These are phyloP conservation scores for Mechanitis messenoides DNA, from an alignment of 2,888 invertebrate genomes.

Conservation along the genomic window DNA sequence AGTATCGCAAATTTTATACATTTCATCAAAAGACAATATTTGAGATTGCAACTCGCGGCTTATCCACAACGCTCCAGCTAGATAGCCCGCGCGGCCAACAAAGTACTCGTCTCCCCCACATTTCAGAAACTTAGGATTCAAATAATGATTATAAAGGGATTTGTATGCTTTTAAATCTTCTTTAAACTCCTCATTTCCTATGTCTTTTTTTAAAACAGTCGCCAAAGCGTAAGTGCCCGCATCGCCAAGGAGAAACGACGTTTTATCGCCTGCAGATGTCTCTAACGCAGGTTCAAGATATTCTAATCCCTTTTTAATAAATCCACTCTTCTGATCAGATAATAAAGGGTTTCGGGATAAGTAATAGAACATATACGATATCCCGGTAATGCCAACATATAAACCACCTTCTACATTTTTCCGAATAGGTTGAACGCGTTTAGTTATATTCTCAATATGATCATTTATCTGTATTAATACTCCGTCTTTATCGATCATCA, in stretches of 20 bases:
- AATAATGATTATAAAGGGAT: conserved; percentile 51
- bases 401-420: conserved; percentile 78
- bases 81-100: conserved; percentile 89
- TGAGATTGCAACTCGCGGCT: conserved; percentile 70
- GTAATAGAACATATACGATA: conserved; percentile 86
- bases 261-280: conserved; percentile 76
- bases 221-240: conserved; percentile 86
- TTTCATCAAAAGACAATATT: conserved; percentile 61
- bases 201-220: conserved; percentile 75
- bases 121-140: conserved; percentile 72
- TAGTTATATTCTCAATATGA: conserved; percentile 50
- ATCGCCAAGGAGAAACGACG: conserved; percentile 86
- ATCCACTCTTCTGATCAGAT: conserved; percentile 56
- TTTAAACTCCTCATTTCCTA: conserved; percentile 58
- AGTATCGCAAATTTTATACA: conserved; percentile 80
- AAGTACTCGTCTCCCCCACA: conserved; percentile 89
- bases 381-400: conserved; percentile 82
- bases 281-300: conserved; percentile 80
- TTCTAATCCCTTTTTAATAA: conserved; percentile 76
- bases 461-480: conserved; percentile 49
- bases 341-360: conserved; percentile 76
- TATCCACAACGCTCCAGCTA: conserved; percentile 86
- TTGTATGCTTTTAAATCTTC: conserved; percentile 57
- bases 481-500: conserved; percentile 41
- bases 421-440: conserved; percentile 48